Evolutionary conservation across 2,888 invertebrate genomes (phyloP), one percentile per base, ranked within the genome.

Genomic region (Polydrusus pterygomalis): DNA sequence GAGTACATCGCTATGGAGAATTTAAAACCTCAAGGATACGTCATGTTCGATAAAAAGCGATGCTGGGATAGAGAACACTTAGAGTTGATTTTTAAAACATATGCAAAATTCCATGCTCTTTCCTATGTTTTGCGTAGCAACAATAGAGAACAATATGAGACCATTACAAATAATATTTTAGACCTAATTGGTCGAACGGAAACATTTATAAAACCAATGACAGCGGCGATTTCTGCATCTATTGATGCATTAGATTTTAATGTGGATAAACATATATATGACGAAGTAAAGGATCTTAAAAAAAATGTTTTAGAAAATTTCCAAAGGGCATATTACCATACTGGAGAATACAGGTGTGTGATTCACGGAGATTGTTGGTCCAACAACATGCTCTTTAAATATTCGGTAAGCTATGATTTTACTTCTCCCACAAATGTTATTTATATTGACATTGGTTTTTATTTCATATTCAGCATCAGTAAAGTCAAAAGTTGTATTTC

Each of bases 51-150:
- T 13, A 43, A 43, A 13, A 13, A n/a, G n/a, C 9, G n/a, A 6
- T 43, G n/a, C n/a, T 43, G 13, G 43, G 43, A 43, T 43, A 43
- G n/a, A n/a, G 43, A 43, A 43, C 43, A 43, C n/a, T 43, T 43
- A 13, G 43, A 43, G 2, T n/a, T 43, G 43, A 43, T 43, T n/a
- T 43, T 43, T 43, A 43, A 43, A 43, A 43, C 43, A n/a, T 43
- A 43, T 13, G 43, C 2, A 13, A 43, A n/a, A 43, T 43, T 43
- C 6, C 43, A 43, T 43, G 43, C 43, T 13, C 43, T 43, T 43
- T 43, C 43, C n/a, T 43, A 43, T 43, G 43, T 43, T 43, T 6
- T 43, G 13, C 13, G 43, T n/a, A 2, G 10, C 2, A 43, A 13
- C 13, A 43, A 43, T 10, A n/a, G 3, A n/a, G 43, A 43, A 43